Evolutionary conservation across 2,888 invertebrate species (phyloP).

Genomic region (Synergus laeviventris): DNA sequence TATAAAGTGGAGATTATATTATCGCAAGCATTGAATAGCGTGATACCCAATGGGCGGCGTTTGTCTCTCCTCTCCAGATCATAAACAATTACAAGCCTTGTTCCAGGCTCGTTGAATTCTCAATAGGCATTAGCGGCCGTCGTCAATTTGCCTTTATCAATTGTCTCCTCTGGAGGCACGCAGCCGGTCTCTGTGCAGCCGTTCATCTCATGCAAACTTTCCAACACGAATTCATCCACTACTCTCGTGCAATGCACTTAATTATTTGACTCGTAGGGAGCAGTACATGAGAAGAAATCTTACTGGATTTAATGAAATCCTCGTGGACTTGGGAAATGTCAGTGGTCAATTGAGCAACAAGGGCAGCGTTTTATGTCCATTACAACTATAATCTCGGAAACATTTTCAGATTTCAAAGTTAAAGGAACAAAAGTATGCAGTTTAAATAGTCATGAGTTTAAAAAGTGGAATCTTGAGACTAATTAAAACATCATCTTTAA

Average conservation of each 20-base stretch:
- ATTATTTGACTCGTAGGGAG: slow-evolving; percentile 15
- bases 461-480: not conserved
- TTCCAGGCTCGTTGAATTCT: slow-evolving; percentile 42
- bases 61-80: slow-evolving; percentile 28
- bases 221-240: slow-evolving; percentile 28
- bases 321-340: slow-evolving; percentile 30
- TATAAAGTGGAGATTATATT: slow-evolving; percentile 29
- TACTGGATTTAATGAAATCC: slow-evolving; percentile 30
- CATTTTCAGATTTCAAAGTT: not conserved
- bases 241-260: slow-evolving; percentile 36
- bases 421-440: not conserved
- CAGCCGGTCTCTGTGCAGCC: slow-evolving; percentile 21
- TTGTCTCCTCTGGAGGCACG: slow-evolving; percentile 46
- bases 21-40: slow-evolving; percentile 33
- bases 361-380: not conserved
- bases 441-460: not conserved
- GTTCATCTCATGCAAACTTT: slow-evolving; percentile 35
- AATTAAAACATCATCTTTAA: not conserved
- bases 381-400: not conserved
- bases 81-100: slow-evolving; percentile 40
- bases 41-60: slow-evolving; percentile 34
- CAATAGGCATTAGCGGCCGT: slow-evolving; percentile 54
- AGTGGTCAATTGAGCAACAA: slow-evolving; percentile 30
- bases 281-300: slow-evolving; percentile 27
- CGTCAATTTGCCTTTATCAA: slow-evolving; percentile 56